Evolutionary conservation across 1,140 invertebrate species (phyloP).

Genomic region (Temnothorax longispinosus): DNA sequence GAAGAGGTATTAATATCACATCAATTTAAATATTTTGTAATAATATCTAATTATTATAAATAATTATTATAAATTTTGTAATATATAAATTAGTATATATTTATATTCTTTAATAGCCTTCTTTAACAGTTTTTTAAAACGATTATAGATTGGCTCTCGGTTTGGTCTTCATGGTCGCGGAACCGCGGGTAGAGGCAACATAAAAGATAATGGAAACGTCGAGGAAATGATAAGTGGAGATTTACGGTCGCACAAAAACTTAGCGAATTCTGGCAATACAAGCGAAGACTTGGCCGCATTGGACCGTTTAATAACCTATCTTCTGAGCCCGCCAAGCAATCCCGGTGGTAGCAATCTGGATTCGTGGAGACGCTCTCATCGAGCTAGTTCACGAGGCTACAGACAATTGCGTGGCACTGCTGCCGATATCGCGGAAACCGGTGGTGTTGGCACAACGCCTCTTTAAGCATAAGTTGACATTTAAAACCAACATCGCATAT

Average conservation of each 20-base stretch:
- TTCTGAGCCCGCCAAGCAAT: conserved; percentile 75
- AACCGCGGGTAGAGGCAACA: not conserved
- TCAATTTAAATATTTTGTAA: not conserved
- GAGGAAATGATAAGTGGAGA: not conserved
- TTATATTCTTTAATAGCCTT: not conserved
- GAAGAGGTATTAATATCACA: conserved; percentile 86
- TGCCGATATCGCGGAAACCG: conserved; percentile 25
- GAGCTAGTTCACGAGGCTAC: conserved; percentile 79
- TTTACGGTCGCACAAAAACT: conserved; percentile 20
- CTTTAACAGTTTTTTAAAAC: not conserved
- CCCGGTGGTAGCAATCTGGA: conserved; percentile 71
- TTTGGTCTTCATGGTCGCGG: conserved; percentile 42
- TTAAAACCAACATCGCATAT: not conserved
- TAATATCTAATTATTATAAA: not conserved
- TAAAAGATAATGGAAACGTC: not conserved
- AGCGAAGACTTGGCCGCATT: conserved; percentile 80
- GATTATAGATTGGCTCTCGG: conserved; percentile 56
- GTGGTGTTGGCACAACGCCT: conserved; percentile 74
- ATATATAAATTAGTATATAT: not conserved
- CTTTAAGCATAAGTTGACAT: conserved; percentile 67
- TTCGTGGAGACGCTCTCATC: conserved; percentile 79
- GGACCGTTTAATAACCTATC: conserved; percentile 79
- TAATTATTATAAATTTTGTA: too few species aligned
- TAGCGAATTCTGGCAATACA: conserved; percentile 70
- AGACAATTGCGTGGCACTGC: conserved; percentile 73